These are phyloP conservation scores for Acanthisitta chloris DNA, from an alignment of 2,113 vertebrate genomes.

Conservation along the genomic window DNA sequence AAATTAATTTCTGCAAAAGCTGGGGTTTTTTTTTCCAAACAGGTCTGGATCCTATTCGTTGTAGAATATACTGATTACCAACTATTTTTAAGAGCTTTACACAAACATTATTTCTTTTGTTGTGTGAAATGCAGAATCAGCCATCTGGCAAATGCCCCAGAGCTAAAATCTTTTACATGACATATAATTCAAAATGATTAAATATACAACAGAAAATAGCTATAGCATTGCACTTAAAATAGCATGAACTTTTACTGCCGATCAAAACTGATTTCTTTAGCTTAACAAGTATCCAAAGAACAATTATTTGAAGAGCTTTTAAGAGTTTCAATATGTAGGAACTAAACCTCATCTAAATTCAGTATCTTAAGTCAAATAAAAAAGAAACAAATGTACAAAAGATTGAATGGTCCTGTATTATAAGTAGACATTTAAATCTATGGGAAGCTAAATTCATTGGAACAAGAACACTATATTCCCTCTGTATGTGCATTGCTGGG, in stretches of 20 bases:
- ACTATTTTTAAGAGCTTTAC: constrained; percentile 76
- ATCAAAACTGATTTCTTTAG: constrained; percentile 67
- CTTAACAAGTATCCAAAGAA: constrained; percentile 64
- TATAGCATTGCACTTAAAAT: constrained; percentile 69
- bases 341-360: constrained; percentile 63
- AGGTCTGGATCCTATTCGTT: constrained; percentile 71
- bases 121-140: constrained; percentile 72
- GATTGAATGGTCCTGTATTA: constrained; percentile 37
- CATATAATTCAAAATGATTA: constrained; percentile 77
- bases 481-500: constrained; percentile 28
- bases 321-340: constrained; percentile 67
- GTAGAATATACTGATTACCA: constrained; percentile 76
- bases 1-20: constrained; percentile 70
- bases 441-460: constrained; percentile 53
- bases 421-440: constrained; percentile 64
- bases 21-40: constrained; percentile 50
- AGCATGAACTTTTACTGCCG: constrained; percentile 67
- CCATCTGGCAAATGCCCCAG: constrained; percentile 75
- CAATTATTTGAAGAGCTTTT: constrained; percentile 68
- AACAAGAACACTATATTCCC: constrained; percentile 49
- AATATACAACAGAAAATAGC: constrained; percentile 73
- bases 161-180: constrained; percentile 76
- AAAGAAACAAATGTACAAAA: constrained; percentile 53
- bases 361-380: constrained; percentile 59
- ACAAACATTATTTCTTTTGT: constrained; percentile 77